Evolutionary conservation across 2,888 invertebrate genomes (phyloP).

Genomic region (Acanthococcus lagerstroemiae): DNA sequence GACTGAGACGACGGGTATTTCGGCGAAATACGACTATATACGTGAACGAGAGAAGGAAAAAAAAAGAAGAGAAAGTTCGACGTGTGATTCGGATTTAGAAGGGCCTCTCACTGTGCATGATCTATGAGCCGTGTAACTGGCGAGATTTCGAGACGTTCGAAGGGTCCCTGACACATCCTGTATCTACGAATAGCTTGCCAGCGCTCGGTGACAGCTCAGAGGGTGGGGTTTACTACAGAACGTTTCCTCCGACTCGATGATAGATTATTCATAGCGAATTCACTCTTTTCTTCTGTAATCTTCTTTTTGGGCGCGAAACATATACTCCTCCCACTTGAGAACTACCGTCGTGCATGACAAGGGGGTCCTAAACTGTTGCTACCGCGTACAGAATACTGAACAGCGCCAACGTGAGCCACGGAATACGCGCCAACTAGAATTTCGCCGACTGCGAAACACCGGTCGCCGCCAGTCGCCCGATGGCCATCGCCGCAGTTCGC

Average conservation of each 20-base stretch:
- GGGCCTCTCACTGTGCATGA: background rate
- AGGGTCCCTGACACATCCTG: conserved; percentile 19
- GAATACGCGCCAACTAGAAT: no score
- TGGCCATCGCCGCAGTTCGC: no score
- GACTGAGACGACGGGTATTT: background rate
- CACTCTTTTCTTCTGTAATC: background rate
- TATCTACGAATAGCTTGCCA: conserved; percentile 15
- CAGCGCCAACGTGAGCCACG: no score
- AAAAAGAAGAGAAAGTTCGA: no score
- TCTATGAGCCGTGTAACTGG: background rate
- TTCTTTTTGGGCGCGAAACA: background rate
- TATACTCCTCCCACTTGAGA: background rate
- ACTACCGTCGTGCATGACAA: no score
- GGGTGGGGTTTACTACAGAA: conserved; percentile 6
- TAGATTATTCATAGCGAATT: conserved; percentile 23
- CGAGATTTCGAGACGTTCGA: background rate
- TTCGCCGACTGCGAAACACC: no score
- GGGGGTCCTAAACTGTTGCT: no score
- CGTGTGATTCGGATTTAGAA: no score
- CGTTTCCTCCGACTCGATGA: conserved; percentile 17
- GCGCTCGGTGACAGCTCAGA: background rate
- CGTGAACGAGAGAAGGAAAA: background rate
- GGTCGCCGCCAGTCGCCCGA: no score
- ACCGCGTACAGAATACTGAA: no score
- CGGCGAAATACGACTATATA: background rate